Conservation (phyloP, 2,797 vertebrate species). For the Aeoliscus strigatus region DNA sequence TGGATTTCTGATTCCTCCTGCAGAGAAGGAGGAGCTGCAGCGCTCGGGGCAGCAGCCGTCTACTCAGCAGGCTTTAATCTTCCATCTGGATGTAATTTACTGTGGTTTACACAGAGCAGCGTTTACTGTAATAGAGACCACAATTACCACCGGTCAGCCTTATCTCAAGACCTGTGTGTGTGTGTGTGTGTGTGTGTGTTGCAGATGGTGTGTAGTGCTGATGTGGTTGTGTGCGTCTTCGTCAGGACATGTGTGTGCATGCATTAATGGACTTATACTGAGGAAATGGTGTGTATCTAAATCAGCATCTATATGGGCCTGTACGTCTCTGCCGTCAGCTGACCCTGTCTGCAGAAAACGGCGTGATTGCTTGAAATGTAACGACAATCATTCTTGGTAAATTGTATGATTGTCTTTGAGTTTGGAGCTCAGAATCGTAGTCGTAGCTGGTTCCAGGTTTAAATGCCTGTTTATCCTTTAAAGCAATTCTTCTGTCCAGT, state of each 20-base stretch:
- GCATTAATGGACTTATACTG: constrained; percentile 58
- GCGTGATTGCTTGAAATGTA: constrained; percentile 8
- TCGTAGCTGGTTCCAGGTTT: too few species aligned
- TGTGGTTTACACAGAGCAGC: constrained; percentile 77
- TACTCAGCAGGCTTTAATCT: constrained; percentile 78
- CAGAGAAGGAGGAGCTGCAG: constrained; percentile 51
- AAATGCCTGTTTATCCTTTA: too few species aligned
- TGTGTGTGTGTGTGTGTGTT: constrained; percentile 48
- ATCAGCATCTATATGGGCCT: constrained; percentile 49
- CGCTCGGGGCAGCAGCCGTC: constrained; percentile 70
- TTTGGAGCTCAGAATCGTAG: too few species aligned
- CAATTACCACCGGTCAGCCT: constrained; percentile 76
- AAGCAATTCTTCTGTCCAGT: too few species aligned
- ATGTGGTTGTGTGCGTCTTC: constrained; percentile 38
- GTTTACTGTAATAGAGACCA: constrained; percentile 82
- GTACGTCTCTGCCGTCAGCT: constrained; percentile 33
- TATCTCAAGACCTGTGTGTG: constrained; percentile 70
- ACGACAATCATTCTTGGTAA: constrained; percentile 9
- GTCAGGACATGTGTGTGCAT: constrained; percentile 56
- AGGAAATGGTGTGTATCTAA: constrained; percentile 64
- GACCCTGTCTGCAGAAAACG: constrained; percentile 21
- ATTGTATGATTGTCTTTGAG: too few species aligned
- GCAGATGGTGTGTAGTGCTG: constrained; percentile 41
- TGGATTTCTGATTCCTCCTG: constrained; percentile 77
- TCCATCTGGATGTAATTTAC: constrained; percentile 82